These are phyloP conservation scores for Anastrepha ludens DNA, from an alignment of 1,140 invertebrate species.

Conservation along the genomic window DNA sequence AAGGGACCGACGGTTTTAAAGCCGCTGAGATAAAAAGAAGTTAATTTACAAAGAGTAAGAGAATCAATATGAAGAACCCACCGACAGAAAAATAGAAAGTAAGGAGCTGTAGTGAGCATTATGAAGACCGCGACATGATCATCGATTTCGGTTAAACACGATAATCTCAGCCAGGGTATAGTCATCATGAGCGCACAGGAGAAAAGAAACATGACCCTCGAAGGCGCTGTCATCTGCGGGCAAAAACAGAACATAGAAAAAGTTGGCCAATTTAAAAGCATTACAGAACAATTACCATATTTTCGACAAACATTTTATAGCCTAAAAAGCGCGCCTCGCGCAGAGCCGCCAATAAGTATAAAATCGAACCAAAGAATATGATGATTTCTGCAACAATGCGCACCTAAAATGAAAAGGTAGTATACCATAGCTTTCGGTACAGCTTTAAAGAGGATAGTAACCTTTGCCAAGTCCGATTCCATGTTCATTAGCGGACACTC, in stretches of 20 bases:
- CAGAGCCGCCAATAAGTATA: slow-evolving; percentile 87
- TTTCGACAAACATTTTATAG: slow-evolving; percentile 92
- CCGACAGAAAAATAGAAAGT: slow-evolving; percentile 99
- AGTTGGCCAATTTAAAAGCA: background rate
- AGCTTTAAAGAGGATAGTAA: background rate
- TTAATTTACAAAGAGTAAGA: background rate
- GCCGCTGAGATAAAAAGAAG: slow-evolving; percentile 80
- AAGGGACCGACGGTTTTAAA: slow-evolving; percentile 99
- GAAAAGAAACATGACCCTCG: slow-evolving; percentile 94
- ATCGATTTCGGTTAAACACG: slow-evolving; percentile 90
- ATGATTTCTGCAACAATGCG: slow-evolving; percentile 82
- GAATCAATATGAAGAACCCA: slow-evolving; percentile 65
- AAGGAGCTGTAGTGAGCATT: slow-evolving; percentile 95
- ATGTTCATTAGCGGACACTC: slow-evolving; percentile 73
- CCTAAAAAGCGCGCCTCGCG: slow-evolving; percentile 90
- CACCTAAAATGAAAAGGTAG: slow-evolving; percentile 71
- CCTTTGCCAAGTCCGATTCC: slow-evolving; percentile 68
- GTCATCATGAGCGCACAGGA: slow-evolving; percentile 91
- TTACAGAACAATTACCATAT: slow-evolving; percentile 79
- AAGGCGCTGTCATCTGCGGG: slow-evolving; percentile 87
- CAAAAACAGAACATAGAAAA: slow-evolving; percentile 58
- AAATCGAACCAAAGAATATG: slow-evolving; percentile 84
- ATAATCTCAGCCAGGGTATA: slow-evolving; percentile 87
- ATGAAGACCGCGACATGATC: slow-evolving; percentile 94
- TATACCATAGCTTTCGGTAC: background rate